Conservation (phyloP, 2,113 vertebrate genomes). For the Nycticorax nycticorax region DNA sequence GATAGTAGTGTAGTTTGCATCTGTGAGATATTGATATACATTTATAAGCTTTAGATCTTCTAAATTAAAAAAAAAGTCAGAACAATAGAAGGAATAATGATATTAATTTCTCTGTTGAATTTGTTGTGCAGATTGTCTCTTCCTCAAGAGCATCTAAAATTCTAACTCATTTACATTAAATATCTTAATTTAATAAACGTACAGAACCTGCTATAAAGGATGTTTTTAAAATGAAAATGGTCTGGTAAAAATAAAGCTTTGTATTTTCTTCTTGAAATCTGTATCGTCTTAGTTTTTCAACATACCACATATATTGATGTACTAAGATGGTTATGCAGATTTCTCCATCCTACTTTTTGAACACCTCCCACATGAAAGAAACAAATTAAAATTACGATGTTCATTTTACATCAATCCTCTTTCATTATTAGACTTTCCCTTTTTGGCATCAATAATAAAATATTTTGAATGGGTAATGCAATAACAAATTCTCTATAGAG, state of each 20-base stretch:
- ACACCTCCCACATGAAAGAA: neutral
- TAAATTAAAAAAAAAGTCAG: neutral
- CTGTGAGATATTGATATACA: neutral
- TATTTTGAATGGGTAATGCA: neutral
- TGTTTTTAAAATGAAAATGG: neutral
- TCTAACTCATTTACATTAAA: neutral
- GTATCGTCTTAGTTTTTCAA: neutral
- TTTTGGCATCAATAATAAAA: constrained; percentile 37
- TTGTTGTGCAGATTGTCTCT: neutral
- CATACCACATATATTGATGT: neutral
- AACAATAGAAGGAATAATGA: neutral
- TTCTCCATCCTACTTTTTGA: neutral
- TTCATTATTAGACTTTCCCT: constrained; percentile 24
- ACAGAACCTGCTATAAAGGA: neutral
- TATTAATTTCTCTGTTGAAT: neutral
- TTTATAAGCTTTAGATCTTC: neutral
- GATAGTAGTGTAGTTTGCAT: neutral
- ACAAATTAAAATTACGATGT: constrained; percentile 4
- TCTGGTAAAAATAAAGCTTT: neutral
- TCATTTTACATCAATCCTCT: neutral
- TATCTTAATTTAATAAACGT: neutral
- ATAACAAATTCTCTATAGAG: constrained; percentile 6
- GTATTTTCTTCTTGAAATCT: neutral
- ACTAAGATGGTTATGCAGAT: neutral
- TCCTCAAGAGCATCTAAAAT: neutral